Conservation (phyloP, 2,113 vertebrate species). For the Lonchura striata region DNA sequence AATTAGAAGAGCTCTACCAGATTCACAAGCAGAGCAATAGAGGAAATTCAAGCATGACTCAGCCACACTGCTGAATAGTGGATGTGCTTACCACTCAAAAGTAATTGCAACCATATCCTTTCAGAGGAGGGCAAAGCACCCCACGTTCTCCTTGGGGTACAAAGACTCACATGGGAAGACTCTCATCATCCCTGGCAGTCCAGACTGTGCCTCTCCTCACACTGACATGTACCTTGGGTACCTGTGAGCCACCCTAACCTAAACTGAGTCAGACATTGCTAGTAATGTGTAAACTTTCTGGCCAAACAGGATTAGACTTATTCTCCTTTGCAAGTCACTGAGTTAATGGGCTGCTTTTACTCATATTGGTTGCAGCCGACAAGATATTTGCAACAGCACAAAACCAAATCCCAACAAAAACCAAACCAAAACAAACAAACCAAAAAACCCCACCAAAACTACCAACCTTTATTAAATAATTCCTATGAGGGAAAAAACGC, state of each 20-base stretch:
- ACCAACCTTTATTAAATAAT: not conserved
- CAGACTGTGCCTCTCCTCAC: not conserved
- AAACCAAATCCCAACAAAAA: not conserved
- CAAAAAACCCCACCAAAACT: not conserved
- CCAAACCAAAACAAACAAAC: not conserved
- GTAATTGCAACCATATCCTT: not conserved
- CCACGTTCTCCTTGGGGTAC: not conserved
- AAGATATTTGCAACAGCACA: not conserved
- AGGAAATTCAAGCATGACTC: conserved; percentile 2
- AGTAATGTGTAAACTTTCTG: not conserved
- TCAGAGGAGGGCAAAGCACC: not conserved
- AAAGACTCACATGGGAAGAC: not conserved
- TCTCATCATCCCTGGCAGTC: not conserved
- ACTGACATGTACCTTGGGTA: not conserved
- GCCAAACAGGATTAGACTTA: not conserved
- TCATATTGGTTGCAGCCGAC: not conserved
- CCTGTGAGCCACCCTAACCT: not conserved
- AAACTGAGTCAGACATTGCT: not conserved
- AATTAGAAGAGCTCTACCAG: not conserved
- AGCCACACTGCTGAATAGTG: not conserved
- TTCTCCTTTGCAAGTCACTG: not conserved
- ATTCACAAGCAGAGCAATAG: not conserved
- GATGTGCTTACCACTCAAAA: not conserved
- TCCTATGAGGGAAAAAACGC: rapidly evolving
- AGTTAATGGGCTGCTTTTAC: not conserved